phyloP scores from a whole-genome alignment of 53 echinoderm and acorn worm genomes.

The Astropecten irregularis region DNA sequence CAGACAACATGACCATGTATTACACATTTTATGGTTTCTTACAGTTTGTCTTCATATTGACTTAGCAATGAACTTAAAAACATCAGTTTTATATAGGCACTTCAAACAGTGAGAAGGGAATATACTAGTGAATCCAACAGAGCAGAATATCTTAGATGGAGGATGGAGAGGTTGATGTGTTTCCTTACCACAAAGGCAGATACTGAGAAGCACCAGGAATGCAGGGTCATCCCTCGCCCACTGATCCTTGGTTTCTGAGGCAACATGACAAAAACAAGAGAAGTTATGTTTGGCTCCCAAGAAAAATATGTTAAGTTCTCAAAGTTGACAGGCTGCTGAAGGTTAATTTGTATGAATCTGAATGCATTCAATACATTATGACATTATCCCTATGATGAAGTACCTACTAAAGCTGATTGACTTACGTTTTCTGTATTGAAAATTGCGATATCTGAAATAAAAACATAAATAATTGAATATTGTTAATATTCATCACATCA shows the following conservation, averaged over 20 bases:
- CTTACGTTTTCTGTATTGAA: conserved; percentile 99
- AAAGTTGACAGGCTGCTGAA: not conserved
- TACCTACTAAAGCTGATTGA: not conserved
- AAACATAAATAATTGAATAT: not conserved
- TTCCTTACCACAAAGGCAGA: conserved; percentile 89
- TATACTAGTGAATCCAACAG: too few species aligned
- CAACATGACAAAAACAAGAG: not conserved
- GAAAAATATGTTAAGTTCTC: not conserved
- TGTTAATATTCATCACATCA: too few species aligned
- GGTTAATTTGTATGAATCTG: not conserved
- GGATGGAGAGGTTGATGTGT: too few species aligned
- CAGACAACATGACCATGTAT: too few species aligned
- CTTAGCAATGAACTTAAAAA: too few species aligned
- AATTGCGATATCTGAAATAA: conserved; percentile 85
- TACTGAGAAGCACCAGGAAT: conserved; percentile 92
- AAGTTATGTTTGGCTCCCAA: not conserved
- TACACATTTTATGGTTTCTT: too few species aligned
- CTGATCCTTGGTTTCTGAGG: conserved; percentile 82
- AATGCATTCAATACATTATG: too few species aligned
- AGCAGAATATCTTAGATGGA: too few species aligned
- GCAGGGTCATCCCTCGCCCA: conserved; percentile 99
- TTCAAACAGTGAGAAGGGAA: too few species aligned
- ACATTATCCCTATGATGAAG: too few species aligned
- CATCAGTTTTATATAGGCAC: too few species aligned
- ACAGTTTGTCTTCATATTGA: too few species aligned